Evolutionary conservation across 2,113 vertebrate species (phyloP).

Genomic region (Bubo scandiacus): DNA sequence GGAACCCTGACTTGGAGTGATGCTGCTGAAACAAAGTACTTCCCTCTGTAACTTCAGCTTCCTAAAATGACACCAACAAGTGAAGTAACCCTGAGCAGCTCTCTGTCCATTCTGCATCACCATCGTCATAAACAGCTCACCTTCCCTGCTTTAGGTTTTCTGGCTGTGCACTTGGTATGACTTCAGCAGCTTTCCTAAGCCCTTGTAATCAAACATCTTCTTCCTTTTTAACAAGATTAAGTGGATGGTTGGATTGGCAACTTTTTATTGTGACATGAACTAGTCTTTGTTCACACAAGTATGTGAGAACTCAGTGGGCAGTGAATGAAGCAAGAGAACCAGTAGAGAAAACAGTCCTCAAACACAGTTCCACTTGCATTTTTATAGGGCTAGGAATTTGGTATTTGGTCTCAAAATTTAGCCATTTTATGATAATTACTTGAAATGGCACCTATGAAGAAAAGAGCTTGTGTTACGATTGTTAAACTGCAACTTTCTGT

Average conservation of each 20-base stretch:
- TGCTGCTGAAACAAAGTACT: neutral
- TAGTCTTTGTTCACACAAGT: neutral
- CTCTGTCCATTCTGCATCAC: neutral
- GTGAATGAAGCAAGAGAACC: neutral
- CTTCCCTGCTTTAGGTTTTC: neutral
- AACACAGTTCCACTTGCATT: neutral
- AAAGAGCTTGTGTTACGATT: neutral
- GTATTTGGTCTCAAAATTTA: neutral
- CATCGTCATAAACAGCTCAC: neutral
- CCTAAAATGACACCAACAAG: neutral
- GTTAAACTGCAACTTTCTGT: neutral
- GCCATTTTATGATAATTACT: neutral
- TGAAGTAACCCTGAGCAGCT: neutral
- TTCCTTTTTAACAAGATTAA: neutral
- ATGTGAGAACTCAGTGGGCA: neutral
- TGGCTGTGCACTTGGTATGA: neutral
- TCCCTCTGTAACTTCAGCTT: neutral
- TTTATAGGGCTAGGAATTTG: neutral
- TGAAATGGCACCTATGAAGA: neutral
- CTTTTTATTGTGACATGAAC: neutral
- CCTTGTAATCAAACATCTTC: neutral
- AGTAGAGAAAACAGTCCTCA: neutral
- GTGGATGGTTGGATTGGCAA: neutral
- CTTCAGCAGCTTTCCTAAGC: neutral
- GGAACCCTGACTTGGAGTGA: neutral